phyloP scores from a whole-genome alignment of 1,140 invertebrate species.

The Calycopis cecrops region DNA sequence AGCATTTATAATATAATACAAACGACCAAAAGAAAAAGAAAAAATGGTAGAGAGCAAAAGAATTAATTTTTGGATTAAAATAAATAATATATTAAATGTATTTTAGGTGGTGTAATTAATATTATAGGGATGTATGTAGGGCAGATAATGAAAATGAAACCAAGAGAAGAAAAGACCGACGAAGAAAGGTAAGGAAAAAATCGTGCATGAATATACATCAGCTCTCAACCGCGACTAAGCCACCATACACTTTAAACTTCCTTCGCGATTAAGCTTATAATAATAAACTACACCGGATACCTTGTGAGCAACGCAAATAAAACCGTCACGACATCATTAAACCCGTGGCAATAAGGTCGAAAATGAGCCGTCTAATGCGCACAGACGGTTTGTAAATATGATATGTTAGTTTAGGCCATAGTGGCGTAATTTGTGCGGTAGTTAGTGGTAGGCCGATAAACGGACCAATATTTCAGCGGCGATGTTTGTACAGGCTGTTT shows the following conservation, averaged over 20 bases:
- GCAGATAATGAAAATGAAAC: too few relatives aligned
- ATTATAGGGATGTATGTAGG: too few relatives aligned
- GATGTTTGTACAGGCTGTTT: slow-evolving; percentile 48
- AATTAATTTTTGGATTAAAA: too few relatives aligned
- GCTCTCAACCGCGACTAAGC: slow-evolving; percentile 11
- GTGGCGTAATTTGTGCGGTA: slow-evolving; percentile 51
- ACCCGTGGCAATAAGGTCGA: slow-evolving; percentile 18
- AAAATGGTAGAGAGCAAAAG: too few relatives aligned
- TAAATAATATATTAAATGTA: too few relatives aligned
- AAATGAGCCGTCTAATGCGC: slow-evolving; percentile 8
- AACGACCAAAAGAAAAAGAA: too few relatives aligned
- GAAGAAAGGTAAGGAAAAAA: too few relatives aligned
- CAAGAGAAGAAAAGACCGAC: too few relatives aligned
- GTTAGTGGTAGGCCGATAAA: slow-evolving; percentile 42
- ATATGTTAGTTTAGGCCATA: slow-evolving; percentile 49
- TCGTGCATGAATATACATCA: too few relatives aligned
- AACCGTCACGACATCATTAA: slow-evolving; percentile 15
- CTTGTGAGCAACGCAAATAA: slow-evolving; percentile 23
- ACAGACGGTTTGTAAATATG: slow-evolving; percentile 26
- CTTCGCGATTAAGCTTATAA: slow-evolving; percentile 51
- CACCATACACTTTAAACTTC: slow-evolving; percentile 37
- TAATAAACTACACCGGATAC: slow-evolving; percentile 48
- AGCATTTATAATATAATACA: too few relatives aligned
- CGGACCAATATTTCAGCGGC: slow-evolving; percentile 38
- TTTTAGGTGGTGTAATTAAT: too few relatives aligned